Conservation (phyloP, 1,140 invertebrate species). For the Uloborus diversus region DNA sequence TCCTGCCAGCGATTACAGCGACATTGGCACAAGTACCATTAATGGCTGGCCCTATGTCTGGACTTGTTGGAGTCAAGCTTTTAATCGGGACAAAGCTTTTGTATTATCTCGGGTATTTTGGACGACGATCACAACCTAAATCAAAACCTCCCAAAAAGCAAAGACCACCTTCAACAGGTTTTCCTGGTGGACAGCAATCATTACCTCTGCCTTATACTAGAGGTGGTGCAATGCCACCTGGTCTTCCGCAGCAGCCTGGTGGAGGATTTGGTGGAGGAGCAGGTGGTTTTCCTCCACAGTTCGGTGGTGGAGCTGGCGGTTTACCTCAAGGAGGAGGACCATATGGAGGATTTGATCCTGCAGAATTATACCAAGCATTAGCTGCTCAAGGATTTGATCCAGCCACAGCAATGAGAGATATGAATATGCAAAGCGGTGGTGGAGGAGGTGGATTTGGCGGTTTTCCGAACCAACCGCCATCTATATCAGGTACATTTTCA, state of each 20-base stretch:
- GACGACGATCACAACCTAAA: background rate
- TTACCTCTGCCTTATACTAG: constrained; percentile 26
- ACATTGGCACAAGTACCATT: constrained; percentile 37
- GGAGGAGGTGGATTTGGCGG: too few species aligned
- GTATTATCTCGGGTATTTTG: constrained; percentile 36
- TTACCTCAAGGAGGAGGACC: background rate
- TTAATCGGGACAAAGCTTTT: constrained; percentile 32
- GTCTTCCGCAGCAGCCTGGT: background rate
- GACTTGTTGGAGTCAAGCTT: constrained; percentile 38
- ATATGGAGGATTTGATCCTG: background rate
- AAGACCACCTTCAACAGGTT: background rate
- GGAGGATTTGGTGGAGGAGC: background rate
- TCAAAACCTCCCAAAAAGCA: background rate
- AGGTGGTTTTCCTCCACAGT: constrained; percentile 15
- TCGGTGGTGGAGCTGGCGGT: background rate
- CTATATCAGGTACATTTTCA: too few species aligned
- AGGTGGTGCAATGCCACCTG: constrained; percentile 4
- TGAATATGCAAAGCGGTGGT: background rate
- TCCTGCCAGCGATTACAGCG: constrained; percentile 34
- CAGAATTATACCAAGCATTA: constrained; percentile 21
- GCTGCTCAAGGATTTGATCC: constrained; percentile 40
- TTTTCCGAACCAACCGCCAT: too few species aligned
- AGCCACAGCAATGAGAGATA: constrained; percentile 16
- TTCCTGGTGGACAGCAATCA: background rate
- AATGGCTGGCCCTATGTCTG: constrained; percentile 19